Conservation (phyloP, 2,888 invertebrate genomes). For the Rhorus exstirpatorius region DNA sequence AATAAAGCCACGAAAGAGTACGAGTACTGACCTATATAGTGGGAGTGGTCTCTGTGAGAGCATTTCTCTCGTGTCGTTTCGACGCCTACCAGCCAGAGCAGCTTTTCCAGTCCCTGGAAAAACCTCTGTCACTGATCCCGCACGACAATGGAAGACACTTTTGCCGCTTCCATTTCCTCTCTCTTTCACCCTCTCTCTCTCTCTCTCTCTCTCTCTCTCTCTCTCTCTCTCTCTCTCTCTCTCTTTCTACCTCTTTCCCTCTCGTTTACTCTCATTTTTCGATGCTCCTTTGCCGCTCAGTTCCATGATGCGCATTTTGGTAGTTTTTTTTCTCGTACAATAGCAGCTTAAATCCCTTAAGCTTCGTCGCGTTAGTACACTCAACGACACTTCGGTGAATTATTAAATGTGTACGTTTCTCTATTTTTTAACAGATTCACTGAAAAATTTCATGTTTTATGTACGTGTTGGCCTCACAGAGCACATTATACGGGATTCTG, state of each 20-base stretch:
- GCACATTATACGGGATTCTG: neutral
- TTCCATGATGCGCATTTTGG: conserved; percentile 20
- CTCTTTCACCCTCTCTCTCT: conserved; percentile 25
- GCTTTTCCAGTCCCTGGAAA: conserved; percentile 28
- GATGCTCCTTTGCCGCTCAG: conserved; percentile 46
- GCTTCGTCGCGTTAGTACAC: conserved; percentile 1
- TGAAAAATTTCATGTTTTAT: neutral
- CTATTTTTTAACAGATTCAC: neutral
- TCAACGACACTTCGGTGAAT: neutral
- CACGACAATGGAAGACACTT: conserved; percentile 50
- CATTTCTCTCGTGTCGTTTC: conserved; percentile 35
- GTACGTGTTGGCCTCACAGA: neutral
- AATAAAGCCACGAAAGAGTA: conserved; percentile 64
- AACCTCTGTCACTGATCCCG: conserved; percentile 36
- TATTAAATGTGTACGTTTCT: neutral
- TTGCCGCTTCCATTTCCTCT: conserved; percentile 27
- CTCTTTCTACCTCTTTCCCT: conserved; percentile 10
- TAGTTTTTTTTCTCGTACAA: neutral
- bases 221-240: too few relatives aligned
- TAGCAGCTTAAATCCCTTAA: neutral
- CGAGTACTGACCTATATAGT: conserved; percentile 37
- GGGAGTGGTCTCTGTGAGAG: conserved; percentile 19
- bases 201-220: conserved; percentile 50
- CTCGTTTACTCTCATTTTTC: conserved; percentile 61
- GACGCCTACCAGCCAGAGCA: conserved; percentile 3